Base-by-base conservation (phyloP, 2,888 invertebrate genomes). In the Ochlodes sylvanus region DNA sequence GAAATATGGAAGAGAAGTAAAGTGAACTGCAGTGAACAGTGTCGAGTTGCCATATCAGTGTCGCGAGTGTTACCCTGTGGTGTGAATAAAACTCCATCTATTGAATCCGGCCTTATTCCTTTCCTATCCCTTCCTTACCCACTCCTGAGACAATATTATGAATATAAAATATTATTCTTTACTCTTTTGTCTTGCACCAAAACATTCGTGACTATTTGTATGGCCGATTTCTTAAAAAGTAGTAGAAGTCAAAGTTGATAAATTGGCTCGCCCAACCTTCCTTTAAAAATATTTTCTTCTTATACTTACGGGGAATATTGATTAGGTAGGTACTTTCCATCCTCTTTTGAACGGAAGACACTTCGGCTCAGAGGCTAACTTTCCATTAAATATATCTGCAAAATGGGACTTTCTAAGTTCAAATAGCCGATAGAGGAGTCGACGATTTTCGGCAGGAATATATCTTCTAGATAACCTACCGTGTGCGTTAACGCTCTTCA, bases 251-350 rank as follows among this genome's bases (percentile, higher is more conserved):
- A 38, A 57, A 15, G 41, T 47, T 41, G 41, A 14, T 19, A 15
- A 57, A 57, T 57, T 57, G 57, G 57, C 57, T 41, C 19, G 57
- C 57, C 12, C 38, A 41, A 38, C 57, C 57, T 41, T 57, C 41
- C 57, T 57, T 57, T 47, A 47, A 47, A 44, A 47, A 57, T 57
- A 41, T 41, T 57, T 57, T 47, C 38, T 47, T 47, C 41, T 19
- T 57, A 41, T 57, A 57, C 38, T 47, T 57, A 57, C 41, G 5
- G 6, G 41, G 57, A 57, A 57, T 57, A 57, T 57, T 57, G 57
- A 57, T 57, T 41, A 17, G 17, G 12, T 42, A 42, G 42, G 44
- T 47, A 57, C 57, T 19, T 41, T 19, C 19, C 57, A 15, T 57
- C 41, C 57, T 57, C 57, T 32, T 38, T 41, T 32, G n/a, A 19